Conservation (phyloP, 2,888 invertebrate species). For the Agonopterix arenella region DNA sequence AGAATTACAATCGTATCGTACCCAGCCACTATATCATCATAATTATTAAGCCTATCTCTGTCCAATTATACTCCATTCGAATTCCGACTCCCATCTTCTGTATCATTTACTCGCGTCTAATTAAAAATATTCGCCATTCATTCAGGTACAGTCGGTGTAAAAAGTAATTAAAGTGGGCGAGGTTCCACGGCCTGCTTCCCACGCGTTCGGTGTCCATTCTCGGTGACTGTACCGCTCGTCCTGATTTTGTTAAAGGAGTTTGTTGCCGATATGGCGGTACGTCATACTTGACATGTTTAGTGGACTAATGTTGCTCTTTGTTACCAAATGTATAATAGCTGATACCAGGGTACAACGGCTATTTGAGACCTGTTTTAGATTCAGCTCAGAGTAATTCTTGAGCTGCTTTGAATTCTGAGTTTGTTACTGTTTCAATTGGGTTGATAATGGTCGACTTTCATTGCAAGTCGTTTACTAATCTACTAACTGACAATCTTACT, state of each 20-base stretch:
- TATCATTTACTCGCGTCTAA: slow-evolving; percentile 15
- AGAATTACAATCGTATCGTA: neutral
- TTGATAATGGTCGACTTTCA: no score
- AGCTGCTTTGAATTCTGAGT: no score
- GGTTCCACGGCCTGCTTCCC: slow-evolving; percentile 42
- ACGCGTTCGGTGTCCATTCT: slow-evolving; percentile 26
- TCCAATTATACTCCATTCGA: slow-evolving; percentile 7
- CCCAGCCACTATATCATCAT: neutral
- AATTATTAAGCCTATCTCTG: neutral
- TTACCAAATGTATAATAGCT: no score
- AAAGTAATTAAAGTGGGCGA: slow-evolving; percentile 37
- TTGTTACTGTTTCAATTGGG: no score
- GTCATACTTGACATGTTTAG: no score
- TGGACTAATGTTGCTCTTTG: no score
- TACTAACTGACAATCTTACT: no score
- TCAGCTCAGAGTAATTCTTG: no score
- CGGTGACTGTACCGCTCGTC: slow-evolving; percentile 34
- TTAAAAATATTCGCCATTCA: slow-evolving; percentile 11
- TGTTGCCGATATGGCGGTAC: no score
- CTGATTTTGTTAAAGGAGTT: slow-evolving; percentile 23
- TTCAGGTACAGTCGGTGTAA: slow-evolving; percentile 27
- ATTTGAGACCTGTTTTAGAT: no score
- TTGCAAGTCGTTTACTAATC: no score
- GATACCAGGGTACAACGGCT: no score
- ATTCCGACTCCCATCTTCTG: slow-evolving; percentile 1